Evolutionary conservation across 92 coral and sea anemone species (phyloP), one percentile per base, ranked within the genome.

Genomic region (Montipora capitata): DNA sequence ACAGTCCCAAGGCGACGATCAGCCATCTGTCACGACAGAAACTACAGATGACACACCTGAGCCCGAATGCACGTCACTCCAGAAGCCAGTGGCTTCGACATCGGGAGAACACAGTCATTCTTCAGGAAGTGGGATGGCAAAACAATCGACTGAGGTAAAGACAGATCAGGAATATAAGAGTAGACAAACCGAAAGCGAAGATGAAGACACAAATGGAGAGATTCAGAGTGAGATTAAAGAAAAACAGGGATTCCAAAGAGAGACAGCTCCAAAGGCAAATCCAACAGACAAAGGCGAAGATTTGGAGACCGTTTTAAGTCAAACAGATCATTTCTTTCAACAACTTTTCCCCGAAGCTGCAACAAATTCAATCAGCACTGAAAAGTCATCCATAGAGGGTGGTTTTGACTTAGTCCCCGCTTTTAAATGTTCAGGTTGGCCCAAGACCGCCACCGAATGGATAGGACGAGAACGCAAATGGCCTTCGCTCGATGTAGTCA

Each of bases 321-420:
- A 45, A 73, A 48, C 15, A 2, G 18, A 45, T 35, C 16, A 3
- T 2, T 7, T 75, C 40, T 27, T 75, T 3, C 61, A 78, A 16
- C 73, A 78, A 41, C 2, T 78, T 35, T 62, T 64, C 12, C n/a
- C 13, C 64, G 9, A 35, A 52, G 65, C 10, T 10, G 7, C 79
- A 12, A 17, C 65, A 8, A 11, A 52, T 82, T 88, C 43, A 87
- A 86, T 85, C 63, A 18, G 76, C 83, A 88, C 89, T 35, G 64
- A 87, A 14, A 62, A 40, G n/a, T 56, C 56, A 16, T 39, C 39
- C n/a, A 44, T n/a, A 0, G 4, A 1, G 11, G 76, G 76, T 7
- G 86, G 86, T 17, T 6, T 81, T 7, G 98, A 96, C 54, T 58
- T 96, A 9, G 96, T 96, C n/a, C 96, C 96, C 39, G 95, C 98